A percentile compares a stretch with the other conserved stretches of the same genome.
These are phyloP conservation scores for Balaenoptera acutorostrata DNA, from an alignment of 2,113 vertebrate species.

Conservation along the genomic window DNA sequence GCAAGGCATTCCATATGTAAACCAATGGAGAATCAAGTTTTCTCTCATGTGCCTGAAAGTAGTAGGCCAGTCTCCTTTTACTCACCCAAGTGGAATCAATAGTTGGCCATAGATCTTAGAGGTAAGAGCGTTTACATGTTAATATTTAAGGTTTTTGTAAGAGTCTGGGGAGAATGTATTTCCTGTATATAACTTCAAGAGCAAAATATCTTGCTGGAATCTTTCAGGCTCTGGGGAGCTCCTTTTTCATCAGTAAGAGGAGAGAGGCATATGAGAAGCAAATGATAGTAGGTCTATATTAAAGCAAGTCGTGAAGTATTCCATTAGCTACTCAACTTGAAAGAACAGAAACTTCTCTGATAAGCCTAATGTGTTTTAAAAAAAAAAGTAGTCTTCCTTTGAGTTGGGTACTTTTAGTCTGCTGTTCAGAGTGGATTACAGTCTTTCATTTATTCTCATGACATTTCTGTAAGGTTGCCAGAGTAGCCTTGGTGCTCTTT, in stretches of 20 bases:
- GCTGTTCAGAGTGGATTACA: neutral
- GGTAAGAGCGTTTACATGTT: neutral
- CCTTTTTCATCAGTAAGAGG: neutral
- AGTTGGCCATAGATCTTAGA: neutral
- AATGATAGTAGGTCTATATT: neutral
- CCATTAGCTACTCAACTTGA: neutral
- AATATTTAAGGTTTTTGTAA: neutral
- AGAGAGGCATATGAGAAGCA: neutral
- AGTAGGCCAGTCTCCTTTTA: neutral
- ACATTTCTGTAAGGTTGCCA: neutral
- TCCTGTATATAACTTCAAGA: neutral
- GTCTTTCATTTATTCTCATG: neutral
- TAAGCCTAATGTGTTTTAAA: neutral
- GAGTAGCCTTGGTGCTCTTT: neutral
- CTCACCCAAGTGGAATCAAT: neutral
- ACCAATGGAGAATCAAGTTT: neutral
- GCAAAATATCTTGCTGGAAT: neutral
- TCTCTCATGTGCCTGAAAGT: neutral
- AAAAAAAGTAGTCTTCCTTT: slow-evolving; percentile 16
- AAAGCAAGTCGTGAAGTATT: neutral
- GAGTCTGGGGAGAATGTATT: neutral
- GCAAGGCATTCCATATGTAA: neutral
- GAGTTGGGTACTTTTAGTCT: neutral
- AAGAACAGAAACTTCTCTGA: neutral
- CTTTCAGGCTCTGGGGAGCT: neutral